Conservation (phyloP, 2,888 invertebrate genomes). For the Peribatodes rhomboidaria region DNA sequence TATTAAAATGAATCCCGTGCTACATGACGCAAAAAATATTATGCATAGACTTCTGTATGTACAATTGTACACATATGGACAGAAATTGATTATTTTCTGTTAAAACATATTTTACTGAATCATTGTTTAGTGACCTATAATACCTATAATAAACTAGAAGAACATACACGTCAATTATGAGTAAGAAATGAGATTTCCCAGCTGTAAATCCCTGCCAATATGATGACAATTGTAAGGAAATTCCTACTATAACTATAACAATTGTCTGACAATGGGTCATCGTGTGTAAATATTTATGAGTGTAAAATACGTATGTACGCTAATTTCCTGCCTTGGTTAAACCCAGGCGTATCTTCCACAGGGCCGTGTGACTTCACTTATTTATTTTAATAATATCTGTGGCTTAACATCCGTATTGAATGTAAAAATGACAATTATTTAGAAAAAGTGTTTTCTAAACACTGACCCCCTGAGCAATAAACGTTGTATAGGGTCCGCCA, state of each 20-base stretch:
- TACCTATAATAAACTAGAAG: background rate
- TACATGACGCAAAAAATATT: background rate
- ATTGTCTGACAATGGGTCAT: constrained; percentile 43
- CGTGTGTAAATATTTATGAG: constrained; percentile 4
- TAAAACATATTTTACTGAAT: background rate
- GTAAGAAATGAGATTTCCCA: background rate
- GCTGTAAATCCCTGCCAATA: background rate
- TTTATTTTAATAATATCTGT: no score
- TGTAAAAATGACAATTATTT: no score
- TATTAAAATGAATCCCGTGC: no score
- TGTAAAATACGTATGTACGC: constrained; percentile 1
- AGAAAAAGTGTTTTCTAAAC: no score
- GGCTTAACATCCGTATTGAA: no score
- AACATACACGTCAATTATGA: background rate
- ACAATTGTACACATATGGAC: no score
- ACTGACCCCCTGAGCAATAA: no score
- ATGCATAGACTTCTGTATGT: background rate
- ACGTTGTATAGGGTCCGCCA: no score
- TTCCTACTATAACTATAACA: background rate
- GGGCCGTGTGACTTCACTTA: background rate
- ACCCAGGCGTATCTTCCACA: background rate
- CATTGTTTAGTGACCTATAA: background rate
- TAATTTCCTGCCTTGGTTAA: constrained; percentile 7
- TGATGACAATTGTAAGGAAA: background rate
- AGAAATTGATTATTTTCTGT: background rate